Base-by-base conservation (phyloP, 2,888 invertebrate genomes). In the Invenusta paracnida region DNA sequence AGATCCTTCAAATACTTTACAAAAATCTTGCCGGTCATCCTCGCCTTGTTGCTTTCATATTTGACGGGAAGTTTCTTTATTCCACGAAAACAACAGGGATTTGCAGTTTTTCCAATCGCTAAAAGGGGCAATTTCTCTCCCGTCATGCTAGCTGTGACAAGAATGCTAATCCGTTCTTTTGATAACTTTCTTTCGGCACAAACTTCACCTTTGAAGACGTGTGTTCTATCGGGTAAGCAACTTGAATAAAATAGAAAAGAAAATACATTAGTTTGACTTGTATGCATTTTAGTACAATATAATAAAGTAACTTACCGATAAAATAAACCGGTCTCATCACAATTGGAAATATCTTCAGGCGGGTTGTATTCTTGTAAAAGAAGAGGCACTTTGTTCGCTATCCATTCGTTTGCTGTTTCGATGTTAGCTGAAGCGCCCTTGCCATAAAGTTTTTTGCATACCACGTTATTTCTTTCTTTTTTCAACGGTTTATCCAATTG, bases 271-370 rank as follows among this genome's bases (percentile, higher is more conserved):
- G 17, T 73, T 73, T 25, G 27, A 73, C 73, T 73, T 23, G 2
- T 73, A 25, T 73, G 48, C 48, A 48, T 17, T 11, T 48, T 11
- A 23, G 11, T 23, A 5, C 73, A 73, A 73, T 73, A 73, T 2
- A 73, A 73, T 73, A 73, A 73, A 73, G 73, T 73, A 23, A 73
- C 73, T 73, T 73, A 73, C 73, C 73, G 25, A 73, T 73, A 73
- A 73, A 73, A 73, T 73, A 73, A 73, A 73, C 73, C 73, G 23
- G 73, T 73, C 73, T 73, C 73, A 73, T 73, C 25, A 73, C 73
- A 73, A 25, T 73, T 13, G 5, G 23, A 73, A 73, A 73, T 73
- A 73, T 13, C 25, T 73, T 73, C 73, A 73, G 73, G n/a, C n/a
- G n/a, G 73, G 5, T 73, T 73, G 73, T 73, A 73, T 73, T 73